phyloP scores from a whole-genome alignment of 1,140 invertebrate genomes.

The Notospermus geniculatus region DNA sequence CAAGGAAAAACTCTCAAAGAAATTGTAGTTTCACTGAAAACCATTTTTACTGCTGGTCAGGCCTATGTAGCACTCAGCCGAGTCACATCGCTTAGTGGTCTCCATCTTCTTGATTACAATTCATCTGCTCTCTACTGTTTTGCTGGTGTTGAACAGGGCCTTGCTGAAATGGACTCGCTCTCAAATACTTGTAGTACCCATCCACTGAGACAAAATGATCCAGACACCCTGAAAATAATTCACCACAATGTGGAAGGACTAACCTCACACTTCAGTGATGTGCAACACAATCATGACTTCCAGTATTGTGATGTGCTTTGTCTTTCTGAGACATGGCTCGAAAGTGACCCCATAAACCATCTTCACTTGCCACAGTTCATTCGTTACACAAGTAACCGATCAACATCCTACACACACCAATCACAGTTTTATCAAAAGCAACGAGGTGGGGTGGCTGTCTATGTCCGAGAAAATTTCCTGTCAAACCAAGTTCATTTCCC shows the following conservation, averaged over 20 bases:
- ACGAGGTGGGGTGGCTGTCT: neutral
- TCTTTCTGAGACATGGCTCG: conserved; percentile 1
- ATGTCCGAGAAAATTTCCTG: neutral
- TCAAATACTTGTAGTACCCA: neutral
- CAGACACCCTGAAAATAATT: conserved; percentile 11
- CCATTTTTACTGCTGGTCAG: conserved; percentile 10
- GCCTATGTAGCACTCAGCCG: conserved; percentile 20
- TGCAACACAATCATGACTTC: neutral
- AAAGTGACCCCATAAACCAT: neutral
- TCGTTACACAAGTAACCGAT: neutral
- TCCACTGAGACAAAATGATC: neutral
- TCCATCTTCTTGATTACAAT: conserved; percentile 11
- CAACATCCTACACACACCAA: neutral
- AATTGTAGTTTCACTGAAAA: conserved; percentile 16
- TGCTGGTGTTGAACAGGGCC: neutral
- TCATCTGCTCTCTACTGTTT: conserved; percentile 6
- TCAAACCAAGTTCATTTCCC: neutral
- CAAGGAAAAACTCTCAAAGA: conserved; percentile 21
- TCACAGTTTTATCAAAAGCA: neutral
- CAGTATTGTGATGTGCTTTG: neutral
- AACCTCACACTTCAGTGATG: conserved; percentile 11
- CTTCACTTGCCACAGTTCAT: conserved; percentile 6
- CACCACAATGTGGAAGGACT: conserved; percentile 10
- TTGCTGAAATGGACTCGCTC: neutral
- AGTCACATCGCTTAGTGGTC: conserved; percentile 9